Evolutionary conservation across 2,797 vertebrate species (phyloP).

Genomic region (Adelosebastes latens): DNA sequence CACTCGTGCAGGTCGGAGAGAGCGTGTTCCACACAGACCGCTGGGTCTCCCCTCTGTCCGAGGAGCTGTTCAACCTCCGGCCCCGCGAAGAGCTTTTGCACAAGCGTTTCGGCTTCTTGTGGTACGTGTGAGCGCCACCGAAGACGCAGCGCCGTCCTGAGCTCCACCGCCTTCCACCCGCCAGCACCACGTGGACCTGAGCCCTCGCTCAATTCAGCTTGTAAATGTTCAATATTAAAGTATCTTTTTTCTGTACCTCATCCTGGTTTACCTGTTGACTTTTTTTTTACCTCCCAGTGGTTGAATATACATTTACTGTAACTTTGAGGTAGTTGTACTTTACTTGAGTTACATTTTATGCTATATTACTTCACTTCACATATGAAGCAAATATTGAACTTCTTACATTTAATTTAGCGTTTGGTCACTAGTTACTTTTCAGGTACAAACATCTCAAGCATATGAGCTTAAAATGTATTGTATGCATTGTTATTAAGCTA

Average conservation of each 20-base stretch:
- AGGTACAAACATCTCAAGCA: background rate
- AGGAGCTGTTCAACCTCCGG: conserved; percentile 89
- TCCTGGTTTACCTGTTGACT: background rate
- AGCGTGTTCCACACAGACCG: conserved; percentile 88
- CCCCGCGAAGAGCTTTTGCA: conserved; percentile 73
- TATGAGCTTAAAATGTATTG: background rate
- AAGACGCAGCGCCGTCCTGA: background rate
- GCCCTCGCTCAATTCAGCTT: conserved; percentile 49
- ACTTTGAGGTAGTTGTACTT: background rate
- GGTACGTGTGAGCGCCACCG: conserved; percentile 73
- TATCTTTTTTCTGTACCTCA: conserved; percentile 72
- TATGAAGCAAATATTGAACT: too few species aligned
- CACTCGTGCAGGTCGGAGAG: conserved; percentile 86
- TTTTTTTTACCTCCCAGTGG: background rate
- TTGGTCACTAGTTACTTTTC: background rate
- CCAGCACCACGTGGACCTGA: conserved; percentile 1
- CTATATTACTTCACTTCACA: too few species aligned
- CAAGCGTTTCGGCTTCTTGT: conserved; percentile 81
- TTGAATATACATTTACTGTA: background rate
- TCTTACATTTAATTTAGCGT: background rate
- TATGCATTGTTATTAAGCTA: background rate
- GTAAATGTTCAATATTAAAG: conserved; percentile 85
- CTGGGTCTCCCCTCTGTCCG: conserved; percentile 85
- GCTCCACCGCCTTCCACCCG: background rate
- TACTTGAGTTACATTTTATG: too few species aligned